Conservation (phyloP, 2,888 invertebrate genomes). For the Agrypnus murinus region DNA sequence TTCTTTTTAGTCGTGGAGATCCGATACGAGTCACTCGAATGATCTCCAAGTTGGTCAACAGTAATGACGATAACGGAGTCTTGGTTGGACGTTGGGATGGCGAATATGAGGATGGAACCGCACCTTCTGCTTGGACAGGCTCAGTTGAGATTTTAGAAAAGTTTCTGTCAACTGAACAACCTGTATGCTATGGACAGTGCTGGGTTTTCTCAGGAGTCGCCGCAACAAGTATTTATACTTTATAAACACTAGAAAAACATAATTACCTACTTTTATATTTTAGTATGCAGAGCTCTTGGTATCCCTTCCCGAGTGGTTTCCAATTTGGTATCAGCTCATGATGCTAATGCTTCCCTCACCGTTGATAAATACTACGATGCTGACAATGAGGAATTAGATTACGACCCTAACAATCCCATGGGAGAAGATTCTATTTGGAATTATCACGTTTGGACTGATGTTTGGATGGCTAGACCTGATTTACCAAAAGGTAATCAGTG, state of each 20-base stretch:
- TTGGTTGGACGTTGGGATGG: constrained; percentile 85
- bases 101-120: constrained; percentile 82
- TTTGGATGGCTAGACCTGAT: constrained; percentile 89
- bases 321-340: constrained; percentile 90
- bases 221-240: constrained; percentile 81
- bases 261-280: constrained; percentile 20
- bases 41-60: constrained; percentile 85
- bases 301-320: constrained; percentile 88
- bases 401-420: constrained; percentile 79
- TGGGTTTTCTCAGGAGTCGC: constrained; percentile 91
- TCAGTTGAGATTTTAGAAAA: constrained; percentile 85
- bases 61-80: constrained; percentile 85
- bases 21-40: constrained; percentile 81
- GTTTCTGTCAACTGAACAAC: constrained; percentile 77
- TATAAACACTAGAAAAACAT: no score
- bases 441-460: constrained; percentile 93
- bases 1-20: constrained; percentile 76
- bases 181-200: constrained; percentile 89
- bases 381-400: constrained; percentile 78
- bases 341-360: constrained; percentile 85
- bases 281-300: constrained; percentile 86
- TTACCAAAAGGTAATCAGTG: constrained; percentile 74
- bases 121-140: constrained; percentile 87
- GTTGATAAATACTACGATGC: constrained; percentile 85
- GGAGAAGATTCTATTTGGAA: constrained; percentile 90